Percentiles rank a stretch among this genome's conserved stretches.
These are phyloP conservation scores for Prionace glauca DNA, from an alignment of 2,797 vertebrate species.

Conservation along the genomic window DNA sequence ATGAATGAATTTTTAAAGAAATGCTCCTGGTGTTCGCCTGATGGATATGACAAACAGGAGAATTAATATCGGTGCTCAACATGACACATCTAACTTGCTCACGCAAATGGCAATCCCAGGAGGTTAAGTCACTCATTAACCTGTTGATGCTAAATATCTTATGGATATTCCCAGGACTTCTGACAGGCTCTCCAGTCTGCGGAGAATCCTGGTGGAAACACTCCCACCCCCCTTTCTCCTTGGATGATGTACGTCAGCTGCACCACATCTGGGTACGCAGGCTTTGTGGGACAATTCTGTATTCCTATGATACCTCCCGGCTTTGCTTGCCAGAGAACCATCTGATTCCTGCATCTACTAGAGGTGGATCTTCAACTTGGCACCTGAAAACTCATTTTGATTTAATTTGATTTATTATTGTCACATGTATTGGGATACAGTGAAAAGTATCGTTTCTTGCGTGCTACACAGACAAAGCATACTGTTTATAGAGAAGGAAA, in stretches of 20 bases:
- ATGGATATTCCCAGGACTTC: background rate
- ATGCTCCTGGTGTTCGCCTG: background rate
- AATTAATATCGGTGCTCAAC: background rate
- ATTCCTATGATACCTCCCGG: background rate
- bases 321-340: background rate
- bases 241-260: background rate
- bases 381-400: background rate
- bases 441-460: no score
- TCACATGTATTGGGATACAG: no score
- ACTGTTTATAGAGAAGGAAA: no score
- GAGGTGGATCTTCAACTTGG: background rate
- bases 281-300: background rate
- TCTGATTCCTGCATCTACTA: background rate
- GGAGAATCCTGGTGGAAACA: background rate
- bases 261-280: background rate
- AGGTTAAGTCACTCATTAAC: background rate
- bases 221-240: background rate
- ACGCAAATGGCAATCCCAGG: background rate
- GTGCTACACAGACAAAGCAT: no score
- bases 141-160: background rate
- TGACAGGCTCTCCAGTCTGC: background rate
- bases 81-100: background rate
- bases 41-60: background rate
- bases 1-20: no score
- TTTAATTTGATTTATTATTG: background rate